Base-by-base conservation (phyloP, 2,888 invertebrate genomes). In the Maniola hyperantus region DNA sequence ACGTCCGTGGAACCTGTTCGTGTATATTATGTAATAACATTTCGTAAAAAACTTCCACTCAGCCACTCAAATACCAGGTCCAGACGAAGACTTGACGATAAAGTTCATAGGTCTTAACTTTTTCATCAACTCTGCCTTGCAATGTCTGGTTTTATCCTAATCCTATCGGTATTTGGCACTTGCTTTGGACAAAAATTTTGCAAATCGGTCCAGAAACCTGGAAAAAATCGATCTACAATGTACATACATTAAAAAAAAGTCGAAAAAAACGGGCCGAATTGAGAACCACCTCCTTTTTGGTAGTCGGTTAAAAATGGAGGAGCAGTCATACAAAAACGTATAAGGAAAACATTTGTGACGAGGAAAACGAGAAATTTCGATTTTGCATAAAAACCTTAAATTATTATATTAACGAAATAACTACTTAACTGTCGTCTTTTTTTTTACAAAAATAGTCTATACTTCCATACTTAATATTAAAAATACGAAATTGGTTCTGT, bases 1-100 rank as follows among this genome's bases (percentile, higher is more conserved):
- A 79, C 78, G 79, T 80, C 79, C 80, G 80, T 79, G 77, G 78
- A 80, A 83, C 81, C 79, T 71, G 71, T 73, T 77, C 68, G 72
- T 75, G 77, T 79, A 77, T 75, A 76, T 84, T 84, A 75, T 78
- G 70, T 76, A 83, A 85, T 72, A 64, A 66, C 67, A 53, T 71
- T 75, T 70, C 64, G 48, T 46, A 64, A 54, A 64, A 55, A 64
- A n/a, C n/a, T 18, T 15, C n/a, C 53, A 53, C 18, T 60, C 59
- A 59, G 33, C 48, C 11, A 11, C 11, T 34, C 15, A 11, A n/a
- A 15, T 33, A 33, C 15, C 11, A 11, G 48, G 11, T 1, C 33
- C 33, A 59, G 33, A 33, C n/a, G 1, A 44, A 26, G 11, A 42
- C 42, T 36, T 6, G 42, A 42, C 34, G 15, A 34, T 15, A 54